A percentile compares a stretch with the other conserved stretches of the same genome.
Evolutionary conservation across 64 coral and sea anemone species (phyloP).

Genomic region (Pocillopora verrucosa): DNA sequence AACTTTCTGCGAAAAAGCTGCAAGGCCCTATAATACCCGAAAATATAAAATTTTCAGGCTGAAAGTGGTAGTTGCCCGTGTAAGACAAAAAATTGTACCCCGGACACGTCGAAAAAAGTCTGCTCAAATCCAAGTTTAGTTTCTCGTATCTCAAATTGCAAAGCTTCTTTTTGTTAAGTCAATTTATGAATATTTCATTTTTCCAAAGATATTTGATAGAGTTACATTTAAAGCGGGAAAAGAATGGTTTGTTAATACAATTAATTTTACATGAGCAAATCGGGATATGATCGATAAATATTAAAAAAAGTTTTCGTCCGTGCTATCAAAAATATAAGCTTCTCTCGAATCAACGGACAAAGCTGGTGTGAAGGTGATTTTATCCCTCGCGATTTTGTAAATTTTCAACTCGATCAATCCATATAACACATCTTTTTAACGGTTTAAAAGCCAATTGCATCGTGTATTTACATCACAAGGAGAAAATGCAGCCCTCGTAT

Average conservation of each 20-base stretch:
- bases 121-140: background rate
- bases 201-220: no score
- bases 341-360: background rate
- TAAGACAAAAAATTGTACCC: no score
- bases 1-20: background rate
- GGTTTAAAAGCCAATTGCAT: background rate
- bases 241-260: background rate
- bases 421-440: background rate
- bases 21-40: background rate
- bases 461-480: constrained; percentile 31
- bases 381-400: no score
- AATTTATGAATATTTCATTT: no score
- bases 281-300: background rate
- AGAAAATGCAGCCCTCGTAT: constrained; percentile 21
- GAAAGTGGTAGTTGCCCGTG: no score
- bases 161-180: background rate
- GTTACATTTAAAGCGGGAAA: background rate
- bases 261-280: background rate
- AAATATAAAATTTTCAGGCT: background rate
- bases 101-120: background rate
- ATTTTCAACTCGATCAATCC: background rate
- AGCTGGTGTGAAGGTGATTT: no score
- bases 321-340: background rate
- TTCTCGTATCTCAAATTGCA: background rate
- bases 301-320: background rate